Evolutionary conservation across 1,140 invertebrate species (phyloP).

Genomic region (Whitmania pigra): DNA sequence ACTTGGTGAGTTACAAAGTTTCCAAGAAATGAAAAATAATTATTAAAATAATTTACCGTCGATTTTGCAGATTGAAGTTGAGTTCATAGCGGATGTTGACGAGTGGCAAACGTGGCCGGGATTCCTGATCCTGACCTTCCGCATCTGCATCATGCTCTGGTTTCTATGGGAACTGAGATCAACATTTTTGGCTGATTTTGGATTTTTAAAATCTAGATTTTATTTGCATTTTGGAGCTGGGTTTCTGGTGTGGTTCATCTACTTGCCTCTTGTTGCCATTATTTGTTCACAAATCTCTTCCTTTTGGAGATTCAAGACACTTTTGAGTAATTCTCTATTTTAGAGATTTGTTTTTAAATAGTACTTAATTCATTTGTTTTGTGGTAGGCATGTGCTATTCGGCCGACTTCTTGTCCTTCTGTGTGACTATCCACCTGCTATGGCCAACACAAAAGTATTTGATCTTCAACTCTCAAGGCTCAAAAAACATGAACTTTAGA

Average conservation of each 20-base stretch:
- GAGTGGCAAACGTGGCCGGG: constrained; percentile 94
- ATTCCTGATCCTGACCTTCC: constrained; percentile 73
- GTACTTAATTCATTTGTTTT: background rate
- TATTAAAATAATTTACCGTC: too few species aligned
- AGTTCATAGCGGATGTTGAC: constrained; percentile 87
- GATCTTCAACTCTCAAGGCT: constrained; percentile 50
- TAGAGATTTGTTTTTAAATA: background rate
- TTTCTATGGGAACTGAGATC: constrained; percentile 74
- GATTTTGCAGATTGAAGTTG: constrained; percentile 67
- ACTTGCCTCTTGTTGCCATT: constrained; percentile 80
- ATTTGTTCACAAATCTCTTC: constrained; percentile 83
- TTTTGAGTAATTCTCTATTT: background rate
- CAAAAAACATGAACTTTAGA: background rate
- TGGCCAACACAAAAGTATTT: constrained; percentile 82
- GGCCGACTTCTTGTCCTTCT: constrained; percentile 81
- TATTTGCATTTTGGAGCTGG: constrained; percentile 90
- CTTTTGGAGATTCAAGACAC: constrained; percentile 82
- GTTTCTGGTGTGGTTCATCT: constrained; percentile 93
- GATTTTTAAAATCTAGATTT: constrained; percentile 67
- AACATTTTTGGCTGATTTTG: constrained; percentile 32
- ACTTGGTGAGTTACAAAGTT: constrained; percentile 58
- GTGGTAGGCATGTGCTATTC: constrained; percentile 75
- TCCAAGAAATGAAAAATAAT: constrained; percentile 2
- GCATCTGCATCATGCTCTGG: constrained; percentile 83
- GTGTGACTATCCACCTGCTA: constrained; percentile 78